These are phyloP conservation scores for Halcyon chelicuti DNA, from an alignment of 2,797 vertebrate species.

Conservation along the genomic window DNA sequence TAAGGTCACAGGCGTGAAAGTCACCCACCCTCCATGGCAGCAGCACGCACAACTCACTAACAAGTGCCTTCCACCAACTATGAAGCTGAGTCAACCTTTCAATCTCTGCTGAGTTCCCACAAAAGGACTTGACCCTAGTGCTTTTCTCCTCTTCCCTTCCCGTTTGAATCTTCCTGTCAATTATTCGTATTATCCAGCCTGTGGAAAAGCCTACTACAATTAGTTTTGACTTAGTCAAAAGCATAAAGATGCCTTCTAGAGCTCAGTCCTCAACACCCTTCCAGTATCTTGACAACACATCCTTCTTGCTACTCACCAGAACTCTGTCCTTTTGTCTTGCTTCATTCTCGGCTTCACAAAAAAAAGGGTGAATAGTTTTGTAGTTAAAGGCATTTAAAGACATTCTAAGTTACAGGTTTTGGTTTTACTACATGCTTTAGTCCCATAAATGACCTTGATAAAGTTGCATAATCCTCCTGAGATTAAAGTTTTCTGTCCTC, in stretches of 20 bases:
- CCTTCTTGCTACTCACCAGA: background rate
- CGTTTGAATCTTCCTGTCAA: background rate
- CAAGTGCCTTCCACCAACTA: background rate
- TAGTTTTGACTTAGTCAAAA: background rate
- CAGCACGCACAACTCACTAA: background rate
- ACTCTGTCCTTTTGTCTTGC: background rate
- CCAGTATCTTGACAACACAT: background rate
- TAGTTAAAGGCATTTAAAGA: background rate
- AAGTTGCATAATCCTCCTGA: slow-evolving; percentile 1
- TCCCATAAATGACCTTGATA: background rate
- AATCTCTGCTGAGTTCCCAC: background rate
- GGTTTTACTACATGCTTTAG: background rate
- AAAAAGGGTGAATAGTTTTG: background rate
- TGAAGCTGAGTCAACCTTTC: background rate
- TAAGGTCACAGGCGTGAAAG: background rate
- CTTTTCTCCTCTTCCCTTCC: background rate
- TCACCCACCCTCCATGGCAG: rapidly evolving
- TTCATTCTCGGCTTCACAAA: background rate
- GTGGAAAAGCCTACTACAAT: background rate
- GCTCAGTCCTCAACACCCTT: background rate
- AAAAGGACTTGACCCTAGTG: background rate
- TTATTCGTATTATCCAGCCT: background rate
- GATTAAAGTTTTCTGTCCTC: background rate
- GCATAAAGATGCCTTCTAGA: background rate
- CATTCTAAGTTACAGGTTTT: background rate